phyloP scores from a whole-genome alignment of 2,113 vertebrate species.

The Tor tambroides region DNA sequence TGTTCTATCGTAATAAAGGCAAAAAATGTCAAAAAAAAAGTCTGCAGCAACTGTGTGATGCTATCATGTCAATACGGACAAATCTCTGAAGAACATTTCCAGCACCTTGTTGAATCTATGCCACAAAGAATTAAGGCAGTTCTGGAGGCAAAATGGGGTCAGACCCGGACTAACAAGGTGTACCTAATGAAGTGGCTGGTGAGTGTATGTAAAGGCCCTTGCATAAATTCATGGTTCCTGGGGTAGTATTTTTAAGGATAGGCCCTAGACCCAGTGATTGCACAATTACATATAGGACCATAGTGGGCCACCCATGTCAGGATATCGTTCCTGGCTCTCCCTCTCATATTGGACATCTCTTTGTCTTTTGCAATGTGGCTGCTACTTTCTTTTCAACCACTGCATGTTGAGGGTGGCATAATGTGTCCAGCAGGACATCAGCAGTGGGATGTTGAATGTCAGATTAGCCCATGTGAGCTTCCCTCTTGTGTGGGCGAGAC shows the following conservation, averaged over 20 bases:
- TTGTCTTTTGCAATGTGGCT: neutral
- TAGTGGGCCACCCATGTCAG: neutral
- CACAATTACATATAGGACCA: neutral
- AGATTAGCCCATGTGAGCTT: conserved; percentile 7
- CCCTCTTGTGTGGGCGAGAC: conserved; percentile 70
- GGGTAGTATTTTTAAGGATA: too few relatives aligned
- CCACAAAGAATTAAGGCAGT: neutral
- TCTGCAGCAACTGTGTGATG: neutral
- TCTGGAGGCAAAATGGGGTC: neutral
- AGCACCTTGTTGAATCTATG: neutral
- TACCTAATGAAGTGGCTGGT: neutral
- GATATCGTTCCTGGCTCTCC: neutral
- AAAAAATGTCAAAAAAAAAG: too few relatives aligned
- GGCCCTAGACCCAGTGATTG: neutral
- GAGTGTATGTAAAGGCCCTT: neutral
- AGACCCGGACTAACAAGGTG: neutral
- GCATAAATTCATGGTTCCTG: neutral
- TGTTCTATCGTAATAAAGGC: too few relatives aligned
- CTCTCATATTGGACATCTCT: neutral
- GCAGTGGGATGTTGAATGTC: neutral
- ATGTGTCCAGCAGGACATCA: conserved; percentile 11
- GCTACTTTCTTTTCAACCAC: neutral
- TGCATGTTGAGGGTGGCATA: conserved; percentile 15
- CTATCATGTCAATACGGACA: neutral
- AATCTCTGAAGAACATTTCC: neutral